Percentiles rank a stretch among this genome's conserved stretches.
phyloP scores from a whole-genome alignment of 2,797 vertebrate species.

The Nannoperca australis region DNA sequence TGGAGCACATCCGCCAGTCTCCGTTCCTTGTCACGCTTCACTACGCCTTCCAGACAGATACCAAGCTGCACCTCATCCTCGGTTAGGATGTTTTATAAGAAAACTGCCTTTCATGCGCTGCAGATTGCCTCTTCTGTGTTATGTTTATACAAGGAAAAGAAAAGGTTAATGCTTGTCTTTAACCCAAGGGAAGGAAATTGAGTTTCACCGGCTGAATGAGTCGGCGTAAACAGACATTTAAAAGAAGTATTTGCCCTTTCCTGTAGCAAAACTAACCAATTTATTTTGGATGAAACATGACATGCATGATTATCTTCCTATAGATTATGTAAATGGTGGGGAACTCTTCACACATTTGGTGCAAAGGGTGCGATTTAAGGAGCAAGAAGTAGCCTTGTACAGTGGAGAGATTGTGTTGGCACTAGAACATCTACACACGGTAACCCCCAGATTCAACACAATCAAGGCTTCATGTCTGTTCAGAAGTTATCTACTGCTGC shows the following conservation, averaged over 20 bases:
- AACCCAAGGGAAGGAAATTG: neutral
- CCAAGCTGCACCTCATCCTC: slow-evolving; percentile 98
- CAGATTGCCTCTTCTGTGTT: neutral
- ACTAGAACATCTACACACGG: slow-evolving; percentile 97
- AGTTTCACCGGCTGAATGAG: slow-evolving; percentile 1
- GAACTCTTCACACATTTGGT: slow-evolving; percentile 99
- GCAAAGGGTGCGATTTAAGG: slow-evolving; percentile 96
- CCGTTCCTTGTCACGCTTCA: slow-evolving; percentile 96
- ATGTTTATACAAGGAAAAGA: slow-evolving; percentile 22
- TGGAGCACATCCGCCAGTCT: slow-evolving; percentile 97
- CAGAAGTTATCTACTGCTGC: neutral
- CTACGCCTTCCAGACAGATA: slow-evolving; percentile 99
- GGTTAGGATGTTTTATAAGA: slow-evolving; percentile 80
- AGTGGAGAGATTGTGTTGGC: slow-evolving; percentile 97
- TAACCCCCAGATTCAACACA: slow-evolving; percentile 71
- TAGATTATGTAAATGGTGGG: slow-evolving; percentile 98
- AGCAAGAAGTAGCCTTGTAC: slow-evolving; percentile 94
- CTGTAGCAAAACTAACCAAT: neutral
- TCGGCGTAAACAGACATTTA: neutral
- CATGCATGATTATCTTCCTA: slow-evolving; percentile 15
- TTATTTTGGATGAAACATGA: slow-evolving; percentile 7
- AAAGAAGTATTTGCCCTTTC: neutral
- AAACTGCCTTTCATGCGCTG: neutral
- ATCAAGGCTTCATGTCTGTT: neutral
- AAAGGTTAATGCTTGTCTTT: slow-evolving; percentile 29